phyloP scores from a whole-genome alignment of 2,797 vertebrate species.

The Pipistrellus nathusii region DNA sequence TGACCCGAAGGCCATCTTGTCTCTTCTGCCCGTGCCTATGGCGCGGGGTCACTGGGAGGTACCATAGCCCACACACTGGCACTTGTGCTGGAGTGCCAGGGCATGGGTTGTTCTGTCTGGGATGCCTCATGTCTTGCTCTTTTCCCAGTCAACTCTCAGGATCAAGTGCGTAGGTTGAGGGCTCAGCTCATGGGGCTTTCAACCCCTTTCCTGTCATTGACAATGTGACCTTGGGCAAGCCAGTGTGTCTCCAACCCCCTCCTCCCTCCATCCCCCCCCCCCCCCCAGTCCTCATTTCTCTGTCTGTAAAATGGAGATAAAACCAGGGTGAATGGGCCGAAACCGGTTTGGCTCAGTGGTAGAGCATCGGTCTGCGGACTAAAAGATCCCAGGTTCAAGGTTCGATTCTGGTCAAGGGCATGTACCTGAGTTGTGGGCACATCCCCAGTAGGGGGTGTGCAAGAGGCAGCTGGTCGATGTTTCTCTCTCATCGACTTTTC shows the following conservation, averaged over 20 bases:
- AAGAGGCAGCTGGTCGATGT: too few species aligned
- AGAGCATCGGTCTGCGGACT: too few species aligned
- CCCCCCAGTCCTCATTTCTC: background rate
- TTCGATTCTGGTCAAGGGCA: too few species aligned
- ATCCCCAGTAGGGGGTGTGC: too few species aligned
- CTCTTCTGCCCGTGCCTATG: background rate
- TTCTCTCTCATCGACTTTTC: too few species aligned
- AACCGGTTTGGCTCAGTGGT: too few species aligned
- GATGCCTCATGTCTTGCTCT: too few species aligned
- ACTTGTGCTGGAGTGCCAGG: background rate
- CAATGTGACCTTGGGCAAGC: background rate
- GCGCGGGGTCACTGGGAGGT: background rate
- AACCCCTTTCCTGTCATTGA: background rate
- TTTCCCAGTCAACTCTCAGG: background rate
- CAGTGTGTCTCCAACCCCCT: background rate
- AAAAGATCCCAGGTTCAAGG: too few species aligned
- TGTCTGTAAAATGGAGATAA: background rate
- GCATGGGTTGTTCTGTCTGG: background rate
- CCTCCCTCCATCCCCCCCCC: too few species aligned
- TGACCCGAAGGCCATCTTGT: background rate
- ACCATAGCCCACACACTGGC: accelerated
- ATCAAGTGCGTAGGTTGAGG: background rate
- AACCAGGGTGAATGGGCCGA: background rate
- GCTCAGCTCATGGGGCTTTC: background rate
- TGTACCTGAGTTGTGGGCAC: too few species aligned